These are phyloP conservation scores for Anabas testudineus DNA, from an alignment of 2,797 vertebrate genomes.

Conservation along the genomic window DNA sequence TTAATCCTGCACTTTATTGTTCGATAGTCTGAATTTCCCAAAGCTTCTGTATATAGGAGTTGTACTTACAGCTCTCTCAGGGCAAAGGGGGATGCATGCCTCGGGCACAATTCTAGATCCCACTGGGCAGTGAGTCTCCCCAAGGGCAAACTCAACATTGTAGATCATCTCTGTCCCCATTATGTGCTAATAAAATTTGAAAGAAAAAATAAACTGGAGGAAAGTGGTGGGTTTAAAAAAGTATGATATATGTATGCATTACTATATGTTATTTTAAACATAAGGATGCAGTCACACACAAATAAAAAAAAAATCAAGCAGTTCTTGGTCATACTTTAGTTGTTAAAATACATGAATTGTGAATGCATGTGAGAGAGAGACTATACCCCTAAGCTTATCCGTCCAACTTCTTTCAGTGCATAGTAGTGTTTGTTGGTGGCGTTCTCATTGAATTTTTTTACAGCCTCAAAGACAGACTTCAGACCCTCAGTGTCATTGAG, in stretches of 20 bases:
- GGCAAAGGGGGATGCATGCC: conserved; percentile 30
- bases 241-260: neutral
- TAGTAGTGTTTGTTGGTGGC: conserved; percentile 13
- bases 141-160: conserved; percentile 4
- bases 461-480: neutral
- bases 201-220: neutral
- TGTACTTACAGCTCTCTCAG: conserved; percentile 59
- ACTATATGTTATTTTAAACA: no score
- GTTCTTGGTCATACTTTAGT: neutral
- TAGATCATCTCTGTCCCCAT: rapidly evolving
- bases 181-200: conserved; percentile 19
- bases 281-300: no score
- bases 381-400: conserved; percentile 2
- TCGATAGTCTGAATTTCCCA: neutral
- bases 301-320: no score
- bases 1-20: neutral
- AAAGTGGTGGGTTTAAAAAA: neutral
- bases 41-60: neutral
- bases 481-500: neutral
- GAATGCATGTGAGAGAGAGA: neutral
- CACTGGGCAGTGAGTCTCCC: conserved; percentile 27
- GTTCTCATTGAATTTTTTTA: conserved; percentile 25
- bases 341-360: no score
- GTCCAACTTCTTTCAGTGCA: conserved; percentile 40
- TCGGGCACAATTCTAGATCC: neutral